A percentile compares a stretch with the other conserved stretches of the same genome.
Evolutionary conservation across 64 coral and sea anemone genomes (phyloP).

Genomic region (Montipora cactus): DNA sequence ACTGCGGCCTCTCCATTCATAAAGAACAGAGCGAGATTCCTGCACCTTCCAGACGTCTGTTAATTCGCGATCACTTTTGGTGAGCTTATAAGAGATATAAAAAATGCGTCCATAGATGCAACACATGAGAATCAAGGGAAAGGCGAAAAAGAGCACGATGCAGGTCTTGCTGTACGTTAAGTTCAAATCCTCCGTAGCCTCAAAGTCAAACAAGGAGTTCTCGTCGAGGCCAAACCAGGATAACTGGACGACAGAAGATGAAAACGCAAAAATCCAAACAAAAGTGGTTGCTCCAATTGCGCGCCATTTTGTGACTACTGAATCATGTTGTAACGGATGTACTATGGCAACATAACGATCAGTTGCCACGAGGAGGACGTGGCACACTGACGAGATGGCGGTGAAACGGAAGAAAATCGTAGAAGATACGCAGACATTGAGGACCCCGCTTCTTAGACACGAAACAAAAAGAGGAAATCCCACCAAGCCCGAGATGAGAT

Average conservation of each 20-base stretch:
- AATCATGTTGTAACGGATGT: slow-evolving; percentile 12
- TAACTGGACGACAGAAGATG: slow-evolving; percentile 23
- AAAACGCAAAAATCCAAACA: slow-evolving; percentile 41
- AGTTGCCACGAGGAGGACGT: slow-evolving; percentile 17
- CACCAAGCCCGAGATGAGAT: slow-evolving; percentile 39
- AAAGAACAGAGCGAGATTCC: not conserved
- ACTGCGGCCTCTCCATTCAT: slow-evolving; percentile 42
- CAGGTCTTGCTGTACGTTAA: slow-evolving; percentile 17
- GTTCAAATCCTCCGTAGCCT: not conserved
- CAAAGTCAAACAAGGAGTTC: not conserved
- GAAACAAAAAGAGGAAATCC: slow-evolving; percentile 47
- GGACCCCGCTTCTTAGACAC: not conserved
- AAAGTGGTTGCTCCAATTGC: not conserved
- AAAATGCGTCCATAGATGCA: slow-evolving; percentile 30
- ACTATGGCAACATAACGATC: slow-evolving; percentile 60
- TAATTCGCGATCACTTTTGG: not conserved
- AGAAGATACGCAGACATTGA: not conserved
- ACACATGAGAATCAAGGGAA: slow-evolving; percentile 32
- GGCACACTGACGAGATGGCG: slow-evolving; percentile 44
- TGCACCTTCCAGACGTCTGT: not conserved
- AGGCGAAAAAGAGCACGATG: slow-evolving; percentile 16
- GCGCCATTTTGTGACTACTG: slow-evolving; percentile 46
- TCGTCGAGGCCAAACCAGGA: slow-evolving; percentile 15
- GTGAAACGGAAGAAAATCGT: slow-evolving; percentile 28
- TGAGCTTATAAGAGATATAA: slow-evolving; percentile 22